Percentiles rank a stretch among this genome's conserved stretches.
Evolutionary conservation across 2,888 invertebrate genomes (phyloP).

Genomic region (Geophilus truncorum): DNA sequence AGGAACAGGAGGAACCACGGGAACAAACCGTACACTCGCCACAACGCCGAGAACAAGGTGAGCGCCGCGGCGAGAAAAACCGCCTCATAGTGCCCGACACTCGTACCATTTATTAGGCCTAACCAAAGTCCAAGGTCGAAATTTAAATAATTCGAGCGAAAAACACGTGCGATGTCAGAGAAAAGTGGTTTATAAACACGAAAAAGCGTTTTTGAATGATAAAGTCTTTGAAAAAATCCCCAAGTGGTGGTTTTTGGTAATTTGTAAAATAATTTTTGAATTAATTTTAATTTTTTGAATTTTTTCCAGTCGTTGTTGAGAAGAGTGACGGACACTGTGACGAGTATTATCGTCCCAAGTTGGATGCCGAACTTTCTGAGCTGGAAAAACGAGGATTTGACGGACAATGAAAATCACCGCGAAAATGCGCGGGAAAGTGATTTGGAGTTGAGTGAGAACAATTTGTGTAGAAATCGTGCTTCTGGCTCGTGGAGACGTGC

Average conservation of each 20-base stretch:
- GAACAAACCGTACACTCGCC: conserved; percentile 33
- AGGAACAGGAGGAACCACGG: conserved; percentile 28
- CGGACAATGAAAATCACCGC: neutral
- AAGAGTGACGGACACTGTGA: neutral
- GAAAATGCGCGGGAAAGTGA: neutral
- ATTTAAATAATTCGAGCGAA: neutral
- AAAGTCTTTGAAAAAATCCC: neutral
- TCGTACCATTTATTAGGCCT: neutral
- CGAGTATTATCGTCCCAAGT: neutral
- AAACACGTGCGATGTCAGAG: neutral
- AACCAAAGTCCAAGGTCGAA: conserved; percentile 2
- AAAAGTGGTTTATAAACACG: neutral
- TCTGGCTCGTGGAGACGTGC: neutral
- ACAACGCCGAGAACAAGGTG: neutral
- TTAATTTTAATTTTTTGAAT: neutral
- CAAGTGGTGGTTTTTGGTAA: neutral
- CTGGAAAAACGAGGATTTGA: neutral
- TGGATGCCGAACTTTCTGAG: neutral
- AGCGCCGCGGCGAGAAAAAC: conserved; percentile 22
- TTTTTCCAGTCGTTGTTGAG: neutral
- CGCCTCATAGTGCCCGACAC: neutral
- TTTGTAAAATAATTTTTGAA: neutral
- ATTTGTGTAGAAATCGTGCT: neutral
- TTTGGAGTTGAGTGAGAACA: neutral
- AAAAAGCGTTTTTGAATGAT: neutral